phyloP scores from a whole-genome alignment of 2,888 invertebrate species.

The Tipula lateralis region DNA sequence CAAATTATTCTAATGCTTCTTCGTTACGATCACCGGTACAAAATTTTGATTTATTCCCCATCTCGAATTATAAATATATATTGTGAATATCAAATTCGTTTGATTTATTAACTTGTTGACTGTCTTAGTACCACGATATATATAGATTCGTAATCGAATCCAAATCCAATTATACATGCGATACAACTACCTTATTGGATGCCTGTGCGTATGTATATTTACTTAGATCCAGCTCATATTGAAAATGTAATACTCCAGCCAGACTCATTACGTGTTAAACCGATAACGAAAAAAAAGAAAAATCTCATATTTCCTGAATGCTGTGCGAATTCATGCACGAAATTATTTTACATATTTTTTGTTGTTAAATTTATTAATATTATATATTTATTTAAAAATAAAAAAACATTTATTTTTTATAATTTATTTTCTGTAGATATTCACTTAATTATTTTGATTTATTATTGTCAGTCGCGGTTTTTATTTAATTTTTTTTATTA shows the following conservation, averaged over 20 bases:
- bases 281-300: not conserved
- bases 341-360: not conserved
- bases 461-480: not conserved
- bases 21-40: not conserved
- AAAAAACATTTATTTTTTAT: not conserved
- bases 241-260: not conserved
- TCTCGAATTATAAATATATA: not conserved
- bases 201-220: not conserved
- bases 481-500: not conserved
- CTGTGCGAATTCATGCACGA: not conserved
- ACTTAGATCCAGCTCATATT: not conserved
- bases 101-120: slow-evolving; percentile 5
- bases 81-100: not conserved
- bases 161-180: not conserved
- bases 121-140: not conserved
- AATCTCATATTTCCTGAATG: not conserved
- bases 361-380: not conserved
- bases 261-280: slow-evolving; percentile 4
- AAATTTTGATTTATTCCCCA: not conserved
- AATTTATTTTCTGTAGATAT: not conserved
- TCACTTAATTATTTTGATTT: slow-evolving; percentile 19
- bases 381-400: not conserved
- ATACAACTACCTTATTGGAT: not conserved
- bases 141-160: not conserved
- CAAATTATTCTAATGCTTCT: not conserved